Evolutionary conservation across 2,888 invertebrate species (phyloP).

Genomic region (Hylaea fasciaria): DNA sequence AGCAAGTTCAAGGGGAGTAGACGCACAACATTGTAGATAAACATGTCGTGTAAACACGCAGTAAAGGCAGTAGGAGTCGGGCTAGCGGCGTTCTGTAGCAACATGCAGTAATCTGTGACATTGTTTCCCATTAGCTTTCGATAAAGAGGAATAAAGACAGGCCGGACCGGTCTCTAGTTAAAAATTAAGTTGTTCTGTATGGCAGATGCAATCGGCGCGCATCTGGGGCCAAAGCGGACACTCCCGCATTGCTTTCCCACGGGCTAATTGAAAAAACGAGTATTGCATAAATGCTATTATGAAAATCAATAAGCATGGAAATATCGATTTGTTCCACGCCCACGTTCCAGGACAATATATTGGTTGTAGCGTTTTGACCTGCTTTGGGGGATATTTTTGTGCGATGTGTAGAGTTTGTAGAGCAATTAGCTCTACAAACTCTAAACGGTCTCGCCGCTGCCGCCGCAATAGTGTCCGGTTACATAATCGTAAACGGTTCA

Average conservation of each 20-base stretch:
- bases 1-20: conserved; percentile 47
- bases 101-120: neutral
- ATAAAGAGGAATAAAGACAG: conserved; percentile 62
- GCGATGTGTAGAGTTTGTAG: conserved; percentile 42
- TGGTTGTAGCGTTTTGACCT: conserved; percentile 15
- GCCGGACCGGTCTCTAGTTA: conserved; percentile 62
- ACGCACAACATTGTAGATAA: conserved; percentile 47
- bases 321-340: conserved; percentile 35
- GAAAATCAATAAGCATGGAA: conserved; percentile 63
- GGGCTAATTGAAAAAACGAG: conserved; percentile 64
- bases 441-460: conserved; percentile 52
- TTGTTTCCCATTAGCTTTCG: conserved; percentile 41
- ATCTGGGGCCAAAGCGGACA: conserved; percentile 48
- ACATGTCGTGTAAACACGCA: conserved; percentile 60
- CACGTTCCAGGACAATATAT: conserved; percentile 24
- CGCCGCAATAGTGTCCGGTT: conserved; percentile 39
- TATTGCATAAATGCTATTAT: conserved; percentile 60
- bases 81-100: neutral
- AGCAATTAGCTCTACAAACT: no score
- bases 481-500: conserved; percentile 42
- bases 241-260: conserved; percentile 74
- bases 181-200: conserved; percentile 67
- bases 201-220: conserved; percentile 63
- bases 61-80: conserved; percentile 50
- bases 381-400: conserved; percentile 34